phyloP scores from a whole-genome alignment of 2,797 vertebrate species.

The Neosalanx taihuensis region DNA sequence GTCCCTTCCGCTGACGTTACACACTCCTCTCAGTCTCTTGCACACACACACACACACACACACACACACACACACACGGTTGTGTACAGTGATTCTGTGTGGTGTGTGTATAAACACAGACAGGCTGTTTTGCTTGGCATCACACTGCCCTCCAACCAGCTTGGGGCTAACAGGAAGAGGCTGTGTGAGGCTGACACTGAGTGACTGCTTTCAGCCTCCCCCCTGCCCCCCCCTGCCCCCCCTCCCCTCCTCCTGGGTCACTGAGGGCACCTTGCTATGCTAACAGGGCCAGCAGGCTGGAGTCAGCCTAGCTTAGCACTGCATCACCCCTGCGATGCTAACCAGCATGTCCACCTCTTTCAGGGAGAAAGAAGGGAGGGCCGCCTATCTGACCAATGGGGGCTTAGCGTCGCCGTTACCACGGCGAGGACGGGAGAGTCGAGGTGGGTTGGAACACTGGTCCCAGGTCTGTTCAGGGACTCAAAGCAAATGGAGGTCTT shows the following conservation, averaged over 20 bases:
- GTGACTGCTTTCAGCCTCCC: background rate
- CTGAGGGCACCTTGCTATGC: background rate
- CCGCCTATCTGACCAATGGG: slow-evolving; percentile 51
- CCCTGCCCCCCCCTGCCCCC: no score
- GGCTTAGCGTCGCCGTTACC: slow-evolving; percentile 25
- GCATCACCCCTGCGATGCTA: background rate
- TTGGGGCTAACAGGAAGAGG: background rate
- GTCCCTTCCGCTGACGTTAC: background rate
- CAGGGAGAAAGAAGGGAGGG: slow-evolving; percentile 49
- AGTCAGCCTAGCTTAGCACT: background rate
- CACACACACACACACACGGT: background rate
- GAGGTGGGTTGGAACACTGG: slow-evolving; percentile 50
- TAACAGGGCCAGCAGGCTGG: background rate
- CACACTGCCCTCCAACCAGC: background rate
- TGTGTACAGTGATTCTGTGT: background rate
- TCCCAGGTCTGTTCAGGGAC: background rate
- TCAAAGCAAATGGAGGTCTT: background rate
- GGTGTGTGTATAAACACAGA: background rate
- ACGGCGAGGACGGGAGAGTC: slow-evolving; percentile 28
- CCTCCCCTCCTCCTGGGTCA: background rate
- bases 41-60: no score
- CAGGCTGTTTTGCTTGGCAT: slow-evolving; percentile 7
- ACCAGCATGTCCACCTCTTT: background rate
- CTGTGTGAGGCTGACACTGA: background rate
- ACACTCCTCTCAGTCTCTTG: background rate